phyloP scores from a whole-genome alignment of 2,888 invertebrate species.

The Balanococcus diminutus region DNA sequence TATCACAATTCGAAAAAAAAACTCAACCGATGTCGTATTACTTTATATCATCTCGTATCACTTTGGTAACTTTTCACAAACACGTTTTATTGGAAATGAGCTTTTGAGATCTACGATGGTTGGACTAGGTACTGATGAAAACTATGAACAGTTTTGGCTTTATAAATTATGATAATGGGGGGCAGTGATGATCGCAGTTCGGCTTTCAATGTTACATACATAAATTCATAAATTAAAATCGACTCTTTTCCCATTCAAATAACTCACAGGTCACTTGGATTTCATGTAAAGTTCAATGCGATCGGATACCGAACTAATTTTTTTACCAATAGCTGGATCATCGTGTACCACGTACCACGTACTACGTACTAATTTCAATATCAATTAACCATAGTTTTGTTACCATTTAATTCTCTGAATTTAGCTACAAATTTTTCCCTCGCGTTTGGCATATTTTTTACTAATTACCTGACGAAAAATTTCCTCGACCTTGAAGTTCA shows the following conservation, averaged over 20 bases:
- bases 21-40: not conserved
- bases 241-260: not conserved
- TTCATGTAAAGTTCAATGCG: slow-evolving; percentile 4
- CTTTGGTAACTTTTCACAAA: not conserved
- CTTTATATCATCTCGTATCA: not conserved
- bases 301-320: not conserved
- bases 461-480: not conserved
- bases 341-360: not conserved
- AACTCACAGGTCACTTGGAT: not conserved
- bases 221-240: slow-evolving; percentile 18
- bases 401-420: not conserved
- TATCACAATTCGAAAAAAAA: not conserved
- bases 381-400: not conserved
- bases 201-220: slow-evolving; percentile 28
- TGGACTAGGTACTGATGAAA: not conserved
- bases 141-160: not conserved
- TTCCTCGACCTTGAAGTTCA: not conserved
- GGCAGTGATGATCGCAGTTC: not conserved
- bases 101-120: not conserved
- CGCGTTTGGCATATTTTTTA: not conserved
- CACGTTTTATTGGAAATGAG: not conserved
- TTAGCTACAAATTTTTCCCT: not conserved
- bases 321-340: not conserved
- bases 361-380: slow-evolving; percentile 1
- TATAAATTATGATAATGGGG: slow-evolving; percentile 16